Evolutionary conservation across 2,888 invertebrate genomes (phyloP), one percentile per base, ranked within the genome.

Genomic region (Gasteruption jaculator): DNA sequence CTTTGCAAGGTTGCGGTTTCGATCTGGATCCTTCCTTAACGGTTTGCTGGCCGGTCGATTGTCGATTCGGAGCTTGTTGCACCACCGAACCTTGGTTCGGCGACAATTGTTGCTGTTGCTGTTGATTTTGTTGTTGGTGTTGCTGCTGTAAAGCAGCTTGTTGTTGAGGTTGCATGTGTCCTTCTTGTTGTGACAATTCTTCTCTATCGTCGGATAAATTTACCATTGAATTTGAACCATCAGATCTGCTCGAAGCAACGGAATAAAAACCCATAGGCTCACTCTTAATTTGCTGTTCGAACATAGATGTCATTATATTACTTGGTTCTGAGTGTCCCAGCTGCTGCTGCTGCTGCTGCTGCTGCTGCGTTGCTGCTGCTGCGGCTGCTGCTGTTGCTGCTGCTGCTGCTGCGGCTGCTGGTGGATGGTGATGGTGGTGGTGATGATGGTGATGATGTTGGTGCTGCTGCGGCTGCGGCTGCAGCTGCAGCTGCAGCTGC

Each of bases 1-100:
- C 79, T 74, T 85, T 85, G 71, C 87, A 87, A 50, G 81, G 81
- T 65, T 86, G 86, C 30, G 84, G 82, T 60, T 84, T 85, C 43
- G 80, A 78, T 50, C 81, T 74, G 32, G 79, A 78, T 10, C 67
- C 70, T 38, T 70, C 71, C 41, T 69, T 71, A 3, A 61, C 57
- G 0, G 68, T 65, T 39, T 67, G 70, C 34, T 68, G 66, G 1
- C 64, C 67, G 1, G 63, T 65, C 3, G 69, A 68, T 39, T 70
- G 71, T 33, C 69, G 64, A 29, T 50, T 52, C 7, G 70, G 65
- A 19, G 58, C 51, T 1, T 55, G 55, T 30, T 57, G 57, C 43
- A 44, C 54, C 14, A 54, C 58, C 14, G 27, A 51, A 42, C 42
- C 54, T 43, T 36, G 50, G 39, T 50, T 54, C 37, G 52, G 52